Percentiles rank a stretch among this genome's conserved stretches.
Evolutionary conservation across 2,888 invertebrate species (phyloP).

Genomic region (Neria commutata): DNA sequence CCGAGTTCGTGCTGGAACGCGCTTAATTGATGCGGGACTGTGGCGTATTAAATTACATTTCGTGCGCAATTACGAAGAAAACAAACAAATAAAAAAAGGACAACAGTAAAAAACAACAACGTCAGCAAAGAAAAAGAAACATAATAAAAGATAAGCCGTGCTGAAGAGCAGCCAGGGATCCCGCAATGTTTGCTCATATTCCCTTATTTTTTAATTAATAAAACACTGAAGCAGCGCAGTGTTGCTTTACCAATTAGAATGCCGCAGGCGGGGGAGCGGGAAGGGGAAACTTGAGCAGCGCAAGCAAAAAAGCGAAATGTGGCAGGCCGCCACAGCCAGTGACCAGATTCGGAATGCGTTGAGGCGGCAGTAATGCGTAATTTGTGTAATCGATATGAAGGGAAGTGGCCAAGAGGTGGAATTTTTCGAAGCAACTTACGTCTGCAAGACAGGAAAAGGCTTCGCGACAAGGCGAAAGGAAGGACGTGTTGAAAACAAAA

Average conservation of each 20-base stretch:
- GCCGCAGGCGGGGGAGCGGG: too few relatives aligned
- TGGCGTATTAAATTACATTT: slow-evolving; percentile 24
- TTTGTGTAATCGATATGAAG: too few relatives aligned
- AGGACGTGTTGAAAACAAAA: too few relatives aligned
- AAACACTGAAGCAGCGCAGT: not conserved
- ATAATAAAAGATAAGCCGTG: slow-evolving; percentile 16
- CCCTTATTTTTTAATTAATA: slow-evolving; percentile 10
- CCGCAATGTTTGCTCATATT: not conserved
- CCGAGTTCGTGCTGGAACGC: not conserved
- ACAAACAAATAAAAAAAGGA: slow-evolving; percentile 23
- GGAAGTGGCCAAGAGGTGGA: not conserved
- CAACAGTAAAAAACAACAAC: slow-evolving; percentile 2
- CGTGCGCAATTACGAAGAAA: slow-evolving; percentile 14
- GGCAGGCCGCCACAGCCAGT: too few relatives aligned
- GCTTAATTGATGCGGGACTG: slow-evolving; percentile 23
- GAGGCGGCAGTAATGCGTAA: too few relatives aligned
- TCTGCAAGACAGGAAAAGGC: not conserved
- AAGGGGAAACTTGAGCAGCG: slow-evolving; percentile 2
- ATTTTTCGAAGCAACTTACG: not conserved
- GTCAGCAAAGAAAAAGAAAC: not conserved
- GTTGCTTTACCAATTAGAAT: slow-evolving; percentile 12
- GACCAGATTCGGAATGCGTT: too few relatives aligned
- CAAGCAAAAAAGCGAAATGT: not conserved
- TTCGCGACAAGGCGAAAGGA: not conserved
- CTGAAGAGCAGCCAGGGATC: not conserved